A percentile compares a stretch with the other conserved stretches of the same genome.
phyloP scores from a whole-genome alignment of 2,888 invertebrate genomes.

The Drosophila falleni region DNA sequence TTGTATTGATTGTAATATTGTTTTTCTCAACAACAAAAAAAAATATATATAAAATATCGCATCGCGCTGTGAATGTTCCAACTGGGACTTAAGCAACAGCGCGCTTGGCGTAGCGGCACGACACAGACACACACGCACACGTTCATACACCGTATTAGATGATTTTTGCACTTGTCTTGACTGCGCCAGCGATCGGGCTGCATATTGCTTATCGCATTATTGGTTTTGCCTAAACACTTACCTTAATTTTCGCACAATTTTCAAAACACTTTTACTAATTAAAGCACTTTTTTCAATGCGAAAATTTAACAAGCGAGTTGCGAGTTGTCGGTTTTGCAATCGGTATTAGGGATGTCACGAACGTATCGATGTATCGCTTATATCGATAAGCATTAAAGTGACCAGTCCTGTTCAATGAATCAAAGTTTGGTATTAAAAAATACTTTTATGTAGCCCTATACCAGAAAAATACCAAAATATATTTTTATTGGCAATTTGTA shows the following conservation, averaged over 20 bases:
- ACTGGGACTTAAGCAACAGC: slow-evolving; percentile 62
- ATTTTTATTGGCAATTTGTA: not conserved
- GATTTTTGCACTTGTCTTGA: slow-evolving; percentile 52
- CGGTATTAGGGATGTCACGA: slow-evolving; percentile 55
- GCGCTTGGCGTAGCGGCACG: slow-evolving; percentile 64
- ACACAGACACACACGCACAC: slow-evolving; percentile 43
- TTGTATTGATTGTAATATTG: not conserved
- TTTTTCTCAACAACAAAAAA: slow-evolving; percentile 1
- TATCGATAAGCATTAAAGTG: slow-evolving; percentile 6
- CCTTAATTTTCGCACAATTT: slow-evolving; percentile 68
- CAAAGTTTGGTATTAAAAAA: slow-evolving; percentile 7
- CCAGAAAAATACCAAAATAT: slow-evolving; percentile 24
- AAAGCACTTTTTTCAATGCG: slow-evolving; percentile 66
- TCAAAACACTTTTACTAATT: slow-evolving; percentile 69
- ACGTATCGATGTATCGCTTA: slow-evolving; percentile 46
- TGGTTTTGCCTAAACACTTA: slow-evolving; percentile 40
- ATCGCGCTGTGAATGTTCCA: slow-evolving; percentile 44
- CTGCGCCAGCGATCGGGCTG: slow-evolving; percentile 18
- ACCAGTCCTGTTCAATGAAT: slow-evolving; percentile 9
- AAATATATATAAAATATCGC: not conserved
- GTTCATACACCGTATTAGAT: slow-evolving; percentile 49
- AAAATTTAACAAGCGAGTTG: slow-evolving; percentile 65
- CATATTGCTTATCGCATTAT: slow-evolving; percentile 21
- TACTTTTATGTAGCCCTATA: slow-evolving; percentile 2
- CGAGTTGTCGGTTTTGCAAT: slow-evolving; percentile 66